A percentile compares a stretch with the other conserved stretches of the same genome.
Evolutionary conservation across 1,140 invertebrate species (phyloP).

Genomic region (Octopus sinensis): DNA sequence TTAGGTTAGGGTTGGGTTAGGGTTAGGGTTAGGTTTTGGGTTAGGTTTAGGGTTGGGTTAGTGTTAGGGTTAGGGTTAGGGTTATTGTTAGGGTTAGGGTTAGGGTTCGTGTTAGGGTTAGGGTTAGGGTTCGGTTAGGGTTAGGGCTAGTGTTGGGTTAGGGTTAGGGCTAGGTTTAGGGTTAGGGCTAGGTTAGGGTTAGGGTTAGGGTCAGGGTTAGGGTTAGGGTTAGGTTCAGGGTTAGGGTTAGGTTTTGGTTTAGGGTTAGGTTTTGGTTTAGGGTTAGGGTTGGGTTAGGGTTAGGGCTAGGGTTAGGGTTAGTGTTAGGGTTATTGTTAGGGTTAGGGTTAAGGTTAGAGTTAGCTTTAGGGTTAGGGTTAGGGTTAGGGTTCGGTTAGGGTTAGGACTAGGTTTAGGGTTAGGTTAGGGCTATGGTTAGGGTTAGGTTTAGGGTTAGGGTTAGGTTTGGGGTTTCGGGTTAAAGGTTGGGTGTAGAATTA

Average conservation of each 20-base stretch:
- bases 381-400: not conserved
- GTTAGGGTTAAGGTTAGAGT: not conserved
- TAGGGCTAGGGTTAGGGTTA: no score
- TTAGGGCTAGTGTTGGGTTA: constrained; percentile 14
- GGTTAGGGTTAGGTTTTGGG: constrained; percentile 26
- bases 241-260: constrained; percentile 18
- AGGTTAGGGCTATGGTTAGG: no score
- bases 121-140: constrained; percentile 16
- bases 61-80: constrained; percentile 34
- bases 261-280: no score
- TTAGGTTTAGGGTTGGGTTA: constrained; percentile 37
- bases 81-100: constrained; percentile 22
- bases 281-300: no score
- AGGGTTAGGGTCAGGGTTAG: no score
- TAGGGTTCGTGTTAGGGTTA: constrained; percentile 25
- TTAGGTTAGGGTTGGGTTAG: no score
- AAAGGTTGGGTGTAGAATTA: no score
- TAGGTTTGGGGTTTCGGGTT: not conserved
- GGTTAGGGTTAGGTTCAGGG: constrained; percentile 29
- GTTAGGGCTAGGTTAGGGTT: constrained; percentile 14
- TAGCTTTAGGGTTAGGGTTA: not conserved
- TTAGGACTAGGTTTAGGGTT: not conserved
- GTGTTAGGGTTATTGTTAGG: no score
- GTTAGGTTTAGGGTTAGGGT: not conserved
- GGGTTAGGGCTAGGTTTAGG: constrained; percentile 17